These are phyloP conservation scores for Eulemur macaco DNA, from an alignment of 2,113 vertebrate genomes.

Conservation along the genomic window DNA sequence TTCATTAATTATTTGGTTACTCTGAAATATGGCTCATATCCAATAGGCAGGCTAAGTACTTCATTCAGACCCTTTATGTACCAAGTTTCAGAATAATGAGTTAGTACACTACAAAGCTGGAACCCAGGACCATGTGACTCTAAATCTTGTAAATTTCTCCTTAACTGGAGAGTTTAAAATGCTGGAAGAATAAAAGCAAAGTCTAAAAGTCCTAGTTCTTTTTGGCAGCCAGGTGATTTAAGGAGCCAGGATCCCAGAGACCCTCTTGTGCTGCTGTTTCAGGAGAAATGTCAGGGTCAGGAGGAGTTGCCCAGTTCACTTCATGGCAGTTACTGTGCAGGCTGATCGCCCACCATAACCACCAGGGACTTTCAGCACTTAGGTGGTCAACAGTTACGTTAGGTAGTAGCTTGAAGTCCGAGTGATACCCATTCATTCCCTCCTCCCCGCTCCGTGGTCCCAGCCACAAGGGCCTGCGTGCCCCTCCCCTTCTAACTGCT, in stretches of 20 bases:
- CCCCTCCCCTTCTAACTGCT: not conserved
- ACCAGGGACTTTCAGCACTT: not conserved
- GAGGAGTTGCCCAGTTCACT: not conserved
- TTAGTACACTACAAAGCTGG: not conserved
- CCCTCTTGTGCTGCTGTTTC: not conserved
- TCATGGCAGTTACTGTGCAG: not conserved
- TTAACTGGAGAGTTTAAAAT: not conserved
- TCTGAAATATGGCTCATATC: not conserved
- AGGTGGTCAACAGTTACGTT: not conserved
- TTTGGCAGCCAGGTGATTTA: not conserved
- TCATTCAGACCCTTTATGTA: not conserved
- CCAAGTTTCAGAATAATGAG: not conserved
- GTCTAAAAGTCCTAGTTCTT: not conserved
- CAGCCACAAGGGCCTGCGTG: too few relatives aligned
- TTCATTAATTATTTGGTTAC: not conserved
- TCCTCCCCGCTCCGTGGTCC: fast-evolving
- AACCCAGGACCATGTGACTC: not conserved
- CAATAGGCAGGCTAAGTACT: not conserved
- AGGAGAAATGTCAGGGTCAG: not conserved
- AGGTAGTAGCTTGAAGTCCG: not conserved
- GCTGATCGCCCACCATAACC: not conserved
- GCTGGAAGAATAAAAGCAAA: not conserved
- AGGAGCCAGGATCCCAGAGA: not conserved
- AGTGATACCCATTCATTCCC: too few relatives aligned
- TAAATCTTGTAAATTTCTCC: not conserved